Base-by-base conservation (phyloP, 2,888 invertebrate species). In the Epirrhoe alternata region DNA sequence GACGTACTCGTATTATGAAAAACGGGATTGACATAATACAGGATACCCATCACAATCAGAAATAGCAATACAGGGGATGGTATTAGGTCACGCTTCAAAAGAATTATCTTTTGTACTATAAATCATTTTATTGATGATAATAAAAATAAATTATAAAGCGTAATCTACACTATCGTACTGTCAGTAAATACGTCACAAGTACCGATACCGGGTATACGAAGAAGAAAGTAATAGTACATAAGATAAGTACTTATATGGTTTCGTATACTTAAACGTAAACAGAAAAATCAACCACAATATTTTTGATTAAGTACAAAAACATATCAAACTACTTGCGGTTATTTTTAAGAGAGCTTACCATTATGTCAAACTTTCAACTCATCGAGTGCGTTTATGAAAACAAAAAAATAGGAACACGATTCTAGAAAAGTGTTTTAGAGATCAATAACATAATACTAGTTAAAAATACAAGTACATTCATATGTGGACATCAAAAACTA, bases 51-150 rank as follows among this genome's bases (percentile, higher is more conserved):
- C 47, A 47, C 47, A 47, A 47, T 47, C 14, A 16, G n/a, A 16
- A 47, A 47, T 16, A 24, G 12, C n/a, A 53, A 31, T 53, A 35
- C 14, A 53, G 0, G 6, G 33, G 52, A 52, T 10, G 35, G 8
- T 33, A 35, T 59, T 38, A 53, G 42, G 53, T 61, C 35, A 10
- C 51, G 38, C 49, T 54, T 8, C 16, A 63, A 66, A 57, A 59
- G 14, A n/a, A 54, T 50, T 45, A 45, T n/a, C 14, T 17, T 52
- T 69, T 63, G 66, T 66, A 61, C 61, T 66, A 14, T 51, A 51
- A 55, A 60, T 64, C 57, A 14, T 51, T 69, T 69, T 59, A 69
- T 69, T 69, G 35, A 30, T 38, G 59, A 60, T 67, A 47, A 55
- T 61, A 59, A 42, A 60, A 62, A 67, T 66, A 66, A 69, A 66